Conservation (phyloP, 2,113 vertebrate species). For the Connochaetes taurinus region DNA sequence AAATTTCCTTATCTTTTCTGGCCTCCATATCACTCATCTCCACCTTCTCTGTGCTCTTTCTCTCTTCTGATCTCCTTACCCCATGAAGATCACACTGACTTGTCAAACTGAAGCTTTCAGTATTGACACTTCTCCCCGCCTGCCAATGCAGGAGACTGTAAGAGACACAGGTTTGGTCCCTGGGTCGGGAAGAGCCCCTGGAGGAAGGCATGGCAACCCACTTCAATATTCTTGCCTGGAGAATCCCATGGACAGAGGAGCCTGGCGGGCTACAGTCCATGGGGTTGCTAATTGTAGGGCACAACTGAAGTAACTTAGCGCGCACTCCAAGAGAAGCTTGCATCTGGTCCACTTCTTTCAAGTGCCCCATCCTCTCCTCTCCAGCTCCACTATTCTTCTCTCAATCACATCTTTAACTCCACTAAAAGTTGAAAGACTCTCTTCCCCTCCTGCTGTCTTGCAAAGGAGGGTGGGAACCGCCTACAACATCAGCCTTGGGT, state of each 20-base stretch:
- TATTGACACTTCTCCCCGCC: not conserved
- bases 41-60: not conserved
- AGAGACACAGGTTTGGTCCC: not conserved
- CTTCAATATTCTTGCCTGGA: not conserved
- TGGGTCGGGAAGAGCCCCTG: not conserved
- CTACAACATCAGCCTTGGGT: accelerated
- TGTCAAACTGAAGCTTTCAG: not conserved
- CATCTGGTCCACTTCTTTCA: not conserved
- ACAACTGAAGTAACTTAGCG: not conserved
- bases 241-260: not conserved
- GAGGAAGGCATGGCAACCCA: not conserved
- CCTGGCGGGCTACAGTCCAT: not conserved
- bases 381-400: not conserved
- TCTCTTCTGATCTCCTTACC: not conserved
- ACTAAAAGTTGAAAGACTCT: not conserved
- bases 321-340: not conserved
- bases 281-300: not conserved
- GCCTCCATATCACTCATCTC: not conserved
- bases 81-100: not conserved
- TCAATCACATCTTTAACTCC: not conserved
- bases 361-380: not conserved
- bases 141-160: not conserved
- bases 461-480: not conserved
- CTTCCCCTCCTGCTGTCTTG: not conserved
- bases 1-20: not conserved